These are phyloP conservation scores for Nomada ferruginata DNA, from an alignment of 2,888 invertebrate genomes.

Conservation along the genomic window DNA sequence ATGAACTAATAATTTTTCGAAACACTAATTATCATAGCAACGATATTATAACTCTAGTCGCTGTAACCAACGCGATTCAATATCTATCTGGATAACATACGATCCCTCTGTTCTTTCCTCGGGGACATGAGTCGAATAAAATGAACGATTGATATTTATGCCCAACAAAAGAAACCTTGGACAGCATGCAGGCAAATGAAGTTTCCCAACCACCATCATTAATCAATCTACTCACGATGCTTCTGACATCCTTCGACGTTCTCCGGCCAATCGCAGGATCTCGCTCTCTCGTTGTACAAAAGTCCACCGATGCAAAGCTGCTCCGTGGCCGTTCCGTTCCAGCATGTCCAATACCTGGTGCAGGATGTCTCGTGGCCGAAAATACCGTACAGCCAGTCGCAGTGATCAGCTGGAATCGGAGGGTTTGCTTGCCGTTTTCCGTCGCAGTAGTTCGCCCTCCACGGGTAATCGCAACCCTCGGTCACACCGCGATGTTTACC, in stretches of 20 bases:
- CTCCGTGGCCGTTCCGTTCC: slow-evolving; percentile 97
- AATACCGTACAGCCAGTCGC: slow-evolving; percentile 96
- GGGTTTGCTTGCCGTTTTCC: slow-evolving; percentile 92
- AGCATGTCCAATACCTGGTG: slow-evolving; percentile 97
- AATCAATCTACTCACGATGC: slow-evolving; percentile 90
- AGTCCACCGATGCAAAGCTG: slow-evolving; percentile 96
- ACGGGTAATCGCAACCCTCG: slow-evolving; percentile 95
- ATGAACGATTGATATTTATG: too few relatives aligned
- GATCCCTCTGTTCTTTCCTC: too few relatives aligned
- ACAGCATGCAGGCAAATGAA: too few relatives aligned
- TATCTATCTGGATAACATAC: too few relatives aligned
- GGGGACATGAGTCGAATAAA: too few relatives aligned
- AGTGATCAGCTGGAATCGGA: slow-evolving; percentile 93
- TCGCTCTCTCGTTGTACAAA: slow-evolving; percentile 94
- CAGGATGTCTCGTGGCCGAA: slow-evolving; percentile 97
- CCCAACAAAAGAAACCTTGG: too few relatives aligned
- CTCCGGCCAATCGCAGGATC: slow-evolving; percentile 97
- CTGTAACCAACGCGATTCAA: too few relatives aligned
- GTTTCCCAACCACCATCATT: too few relatives aligned
- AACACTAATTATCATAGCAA: too few relatives aligned
- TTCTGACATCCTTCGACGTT: slow-evolving; percentile 97
- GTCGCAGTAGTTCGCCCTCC: slow-evolving; percentile 95
- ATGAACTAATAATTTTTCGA: too few relatives aligned
- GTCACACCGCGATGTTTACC: slow-evolving; percentile 95
- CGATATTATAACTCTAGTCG: too few relatives aligned